Base-by-base conservation (phyloP, 2,113 vertebrate genomes). In the Rissa tridactyla region DNA sequence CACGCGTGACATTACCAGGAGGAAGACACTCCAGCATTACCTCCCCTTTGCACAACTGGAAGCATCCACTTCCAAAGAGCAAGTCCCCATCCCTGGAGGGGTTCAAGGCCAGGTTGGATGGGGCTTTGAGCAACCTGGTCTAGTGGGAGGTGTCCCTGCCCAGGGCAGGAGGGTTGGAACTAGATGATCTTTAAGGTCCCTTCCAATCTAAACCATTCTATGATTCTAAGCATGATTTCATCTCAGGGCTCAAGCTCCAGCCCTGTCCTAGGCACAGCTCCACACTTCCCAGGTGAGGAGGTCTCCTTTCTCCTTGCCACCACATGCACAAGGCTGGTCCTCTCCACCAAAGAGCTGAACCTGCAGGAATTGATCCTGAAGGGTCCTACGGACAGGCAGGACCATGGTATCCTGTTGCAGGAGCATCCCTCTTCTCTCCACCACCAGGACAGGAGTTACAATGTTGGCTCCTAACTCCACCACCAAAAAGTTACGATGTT, bases 1-100 rank as follows among this genome's bases (percentile, higher is more conserved):
- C 6, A 18, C 0, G 0, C 0, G 2, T 21, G 10, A 55, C 29
- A 46, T 15, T 6, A 26, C 23, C 29, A 19, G 42, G 23, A 64
- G 49, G 17, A 52, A 62, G 51, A 36, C 3, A 6, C 13, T 29
- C 49, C 0, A 0, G 16, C 42, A 46, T 21, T 11, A 40, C 25
- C 29, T 36, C 29, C 21, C 29, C 42, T 40, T 46, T 1, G 1
- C 18, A 20, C 34, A 88, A 3, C 19, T 38, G 38, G 23, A 83
- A 81, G 44, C 2, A 3, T 4, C 25, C 12, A 10, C 6, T 69
- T 52, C 32, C 57, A 11, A 38, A 49, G 3, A 62, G 27, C 11
- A 25, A 61, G 13, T 3, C 25, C 60, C 60, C 25, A 38, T 18
- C 60, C 60, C 61, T 62, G 16, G 11, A 62, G 36, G 36, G 7